Evolutionary conservation across 1,140 invertebrate species (phyloP).

Genomic region (Drosophila pseudoobscura): DNA sequence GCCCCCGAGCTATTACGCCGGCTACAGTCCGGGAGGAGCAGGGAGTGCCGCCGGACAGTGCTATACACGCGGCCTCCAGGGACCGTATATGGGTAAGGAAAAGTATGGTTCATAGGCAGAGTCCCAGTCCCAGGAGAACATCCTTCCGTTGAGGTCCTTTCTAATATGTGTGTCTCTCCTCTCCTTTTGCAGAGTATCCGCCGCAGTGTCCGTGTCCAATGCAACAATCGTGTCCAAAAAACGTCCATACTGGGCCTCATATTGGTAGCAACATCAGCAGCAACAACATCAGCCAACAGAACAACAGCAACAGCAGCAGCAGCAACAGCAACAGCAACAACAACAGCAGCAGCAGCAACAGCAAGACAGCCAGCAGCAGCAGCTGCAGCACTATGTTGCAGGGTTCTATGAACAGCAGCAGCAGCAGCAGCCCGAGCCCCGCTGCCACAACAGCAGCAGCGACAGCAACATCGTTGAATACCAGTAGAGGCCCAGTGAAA

Average conservation of each 20-base stretch:
- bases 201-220: constrained; percentile 92
- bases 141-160: neutral
- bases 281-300: constrained; percentile 84
- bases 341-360: constrained; percentile 35
- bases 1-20: constrained; percentile 87
- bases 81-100: constrained; percentile 87
- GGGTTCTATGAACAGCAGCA: constrained; percentile 61
- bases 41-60: constrained; percentile 85
- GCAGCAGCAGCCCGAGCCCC: constrained; percentile 53
- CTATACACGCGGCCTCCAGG: constrained; percentile 88
- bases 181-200: constrained; percentile 84
- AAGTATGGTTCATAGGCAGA: constrained; percentile 78
- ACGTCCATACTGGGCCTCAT: constrained; percentile 97
- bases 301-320: constrained; percentile 74
- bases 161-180: neutral
- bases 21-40: constrained; percentile 85
- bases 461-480: constrained; percentile 52
- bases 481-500: constrained; percentile 83
- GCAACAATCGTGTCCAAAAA: constrained; percentile 96
- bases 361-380: constrained; percentile 30
- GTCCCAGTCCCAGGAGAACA: constrained; percentile 26
- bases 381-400: constrained; percentile 47
- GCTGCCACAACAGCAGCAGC: constrained; percentile 45
- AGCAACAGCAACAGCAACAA: constrained; percentile 17
- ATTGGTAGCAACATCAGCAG: constrained; percentile 88